Conservation (phyloP, 2,113 vertebrate species). For the Donacobius atricapilla region DNA sequence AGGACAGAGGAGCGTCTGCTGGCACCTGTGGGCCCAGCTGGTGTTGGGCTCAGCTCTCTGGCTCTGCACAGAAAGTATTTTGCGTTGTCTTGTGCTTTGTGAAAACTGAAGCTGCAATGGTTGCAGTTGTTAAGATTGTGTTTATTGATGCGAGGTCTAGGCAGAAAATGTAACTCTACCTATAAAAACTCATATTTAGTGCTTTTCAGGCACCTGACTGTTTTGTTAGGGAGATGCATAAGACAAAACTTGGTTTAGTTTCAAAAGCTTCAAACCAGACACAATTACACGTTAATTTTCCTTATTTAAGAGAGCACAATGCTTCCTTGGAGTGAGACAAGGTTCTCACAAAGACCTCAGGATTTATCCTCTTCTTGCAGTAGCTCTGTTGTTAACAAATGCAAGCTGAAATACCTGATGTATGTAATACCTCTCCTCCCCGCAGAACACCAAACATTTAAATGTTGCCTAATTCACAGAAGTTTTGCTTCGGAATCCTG, state of each 20-base stretch:
- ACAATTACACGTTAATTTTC: neutral
- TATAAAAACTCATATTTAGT: neutral
- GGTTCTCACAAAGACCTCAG: neutral
- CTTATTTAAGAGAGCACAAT: neutral
- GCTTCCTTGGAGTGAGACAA: neutral
- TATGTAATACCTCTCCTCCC: neutral
- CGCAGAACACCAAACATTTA: neutral
- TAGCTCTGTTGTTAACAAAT: neutral
- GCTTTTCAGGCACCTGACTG: neutral
- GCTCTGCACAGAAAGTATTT: neutral
- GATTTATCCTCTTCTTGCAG: neutral
- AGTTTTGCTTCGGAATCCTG: constrained; percentile 14
- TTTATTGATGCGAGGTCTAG: neutral
- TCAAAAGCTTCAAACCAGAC: neutral
- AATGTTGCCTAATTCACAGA: neutral
- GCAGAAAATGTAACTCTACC: neutral
- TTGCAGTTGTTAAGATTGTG: neutral
- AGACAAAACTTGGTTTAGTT: neutral
- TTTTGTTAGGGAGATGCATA: neutral
- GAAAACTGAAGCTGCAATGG: neutral
- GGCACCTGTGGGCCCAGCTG: neutral
- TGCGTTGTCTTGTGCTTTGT: neutral
- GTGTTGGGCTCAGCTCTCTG: neutral
- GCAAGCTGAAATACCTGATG: neutral
- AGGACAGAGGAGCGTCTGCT: neutral